These are phyloP conservation scores for Trichoplusia ni DNA, from an alignment of 1,140 invertebrate genomes.

Conservation along the genomic window DNA sequence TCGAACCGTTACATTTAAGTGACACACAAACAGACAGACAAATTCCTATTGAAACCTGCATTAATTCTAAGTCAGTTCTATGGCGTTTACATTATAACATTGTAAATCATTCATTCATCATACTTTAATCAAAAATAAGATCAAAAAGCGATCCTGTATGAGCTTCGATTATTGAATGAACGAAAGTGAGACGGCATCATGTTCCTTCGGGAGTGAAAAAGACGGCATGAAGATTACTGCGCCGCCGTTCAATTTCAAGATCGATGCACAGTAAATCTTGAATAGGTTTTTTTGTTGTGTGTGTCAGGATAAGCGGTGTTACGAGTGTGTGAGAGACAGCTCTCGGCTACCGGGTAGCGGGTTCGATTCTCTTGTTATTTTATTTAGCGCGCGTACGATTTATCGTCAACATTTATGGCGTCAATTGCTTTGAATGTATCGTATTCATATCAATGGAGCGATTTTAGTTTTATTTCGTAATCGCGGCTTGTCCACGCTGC, in stretches of 20 bases:
- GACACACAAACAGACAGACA: not conserved
- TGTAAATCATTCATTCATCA: constrained; percentile 60
- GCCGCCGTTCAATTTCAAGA: constrained; percentile 55
- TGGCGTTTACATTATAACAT: constrained; percentile 30
- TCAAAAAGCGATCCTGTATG: constrained; percentile 33
- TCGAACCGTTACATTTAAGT: not conserved
- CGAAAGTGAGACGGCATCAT: constrained; percentile 46
- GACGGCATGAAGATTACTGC: constrained; percentile 49
- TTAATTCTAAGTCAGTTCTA: constrained; percentile 4
- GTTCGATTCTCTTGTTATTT: constrained; percentile 47
- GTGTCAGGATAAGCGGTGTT: constrained; percentile 56
- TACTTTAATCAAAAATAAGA: constrained; percentile 71
- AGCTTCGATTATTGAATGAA: constrained; percentile 55
- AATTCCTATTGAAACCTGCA: no score
- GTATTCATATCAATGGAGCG: constrained; percentile 43
- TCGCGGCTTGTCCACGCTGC: not conserved
- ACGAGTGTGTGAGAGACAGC: constrained; percentile 54
- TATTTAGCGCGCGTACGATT: constrained; percentile 39
- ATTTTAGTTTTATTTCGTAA: constrained; percentile 28
- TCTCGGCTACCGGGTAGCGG: constrained; percentile 69
- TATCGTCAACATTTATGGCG: constrained; percentile 56
- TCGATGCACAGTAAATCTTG: constrained; percentile 76
- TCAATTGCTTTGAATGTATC: constrained; percentile 43
- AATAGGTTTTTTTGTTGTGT: constrained; percentile 53
- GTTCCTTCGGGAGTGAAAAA: constrained; percentile 26